Conservation (phyloP, 1,140 invertebrate species). For the Aleiodes sp. region DNA sequence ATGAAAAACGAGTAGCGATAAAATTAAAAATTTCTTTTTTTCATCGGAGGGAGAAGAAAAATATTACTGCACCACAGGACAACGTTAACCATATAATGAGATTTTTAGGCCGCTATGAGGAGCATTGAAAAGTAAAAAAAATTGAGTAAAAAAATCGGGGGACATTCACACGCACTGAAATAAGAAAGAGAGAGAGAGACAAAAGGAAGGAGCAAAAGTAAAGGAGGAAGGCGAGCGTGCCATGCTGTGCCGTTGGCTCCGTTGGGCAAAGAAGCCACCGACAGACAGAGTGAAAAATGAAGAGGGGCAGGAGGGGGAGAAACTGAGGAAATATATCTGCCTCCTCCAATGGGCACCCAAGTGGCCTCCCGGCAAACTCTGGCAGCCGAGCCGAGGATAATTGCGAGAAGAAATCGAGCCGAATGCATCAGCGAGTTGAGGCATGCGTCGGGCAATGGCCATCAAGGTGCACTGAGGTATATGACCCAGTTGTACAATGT, state of each 20-base stretch:
- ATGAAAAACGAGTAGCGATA: neutral
- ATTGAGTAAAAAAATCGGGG: neutral
- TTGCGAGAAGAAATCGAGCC: slow-evolving; percentile 35
- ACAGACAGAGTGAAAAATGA: slow-evolving; percentile 37
- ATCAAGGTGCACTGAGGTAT: slow-evolving; percentile 33
- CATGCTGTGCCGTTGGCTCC: slow-evolving; percentile 24
- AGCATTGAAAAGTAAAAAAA: neutral
- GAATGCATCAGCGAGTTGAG: slow-evolving; percentile 31
- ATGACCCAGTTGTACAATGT: slow-evolving; percentile 31
- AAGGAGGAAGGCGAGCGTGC: slow-evolving; percentile 24
- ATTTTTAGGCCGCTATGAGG: slow-evolving; percentile 35
- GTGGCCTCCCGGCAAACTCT: neutral
- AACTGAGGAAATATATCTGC: neutral
- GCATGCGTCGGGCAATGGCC: slow-evolving; percentile 24
- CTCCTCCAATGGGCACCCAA: slow-evolving; percentile 13
- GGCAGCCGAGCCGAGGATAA: slow-evolving; percentile 29
- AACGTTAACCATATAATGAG: slow-evolving; percentile 24
- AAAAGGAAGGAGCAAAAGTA: neutral
- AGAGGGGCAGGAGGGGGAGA: neutral
- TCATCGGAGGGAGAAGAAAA: neutral
- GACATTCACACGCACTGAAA: slow-evolving; percentile 19
- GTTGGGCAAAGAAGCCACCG: slow-evolving; percentile 27
- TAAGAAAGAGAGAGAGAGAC: slow-evolving; percentile 5
- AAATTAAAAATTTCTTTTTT: neutral
- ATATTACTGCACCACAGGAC: slow-evolving; percentile 5